Percentiles rank a stretch among this genome's conserved stretches.
Conservation (phyloP, 1,140 invertebrate genomes). For the Magallana gigas region DNA sequence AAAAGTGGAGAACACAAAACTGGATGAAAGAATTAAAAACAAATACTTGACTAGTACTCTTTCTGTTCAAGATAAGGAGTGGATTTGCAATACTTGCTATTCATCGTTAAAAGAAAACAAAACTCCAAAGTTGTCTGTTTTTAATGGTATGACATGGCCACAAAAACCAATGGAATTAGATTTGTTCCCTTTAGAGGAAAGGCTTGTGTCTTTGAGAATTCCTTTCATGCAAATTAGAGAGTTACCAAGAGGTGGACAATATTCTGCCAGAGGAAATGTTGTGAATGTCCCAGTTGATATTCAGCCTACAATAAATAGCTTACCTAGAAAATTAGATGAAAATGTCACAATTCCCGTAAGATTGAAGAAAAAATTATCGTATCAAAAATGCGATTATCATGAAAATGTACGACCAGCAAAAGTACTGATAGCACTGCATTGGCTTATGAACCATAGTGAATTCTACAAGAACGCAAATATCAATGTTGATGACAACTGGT, state of each 20-base stretch:
- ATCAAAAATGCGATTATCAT: conserved; percentile 36
- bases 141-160: conserved; percentile 41
- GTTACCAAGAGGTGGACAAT: conserved; percentile 31
- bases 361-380: conserved; percentile 49
- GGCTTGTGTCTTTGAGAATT: conserved; percentile 36
- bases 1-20: background rate
- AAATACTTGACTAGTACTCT: background rate
- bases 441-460: too few relatives aligned
- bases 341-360: conserved; percentile 48
- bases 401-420: too few relatives aligned
- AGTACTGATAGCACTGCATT: too few relatives aligned
- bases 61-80: conserved; percentile 38
- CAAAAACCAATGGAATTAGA: conserved; percentile 16
- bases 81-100: conserved; percentile 42
- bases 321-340: conserved; percentile 51
- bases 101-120: background rate
- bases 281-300: conserved; percentile 42
- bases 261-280: conserved; percentile 39
- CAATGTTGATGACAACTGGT: too few relatives aligned
- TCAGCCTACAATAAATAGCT: conserved; percentile 47
- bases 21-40: background rate
- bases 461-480: too few relatives aligned
- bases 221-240: conserved; percentile 46
- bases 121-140: conserved; percentile 35
- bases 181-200: conserved; percentile 44